Base-by-base conservation (phyloP, 2,113 vertebrate genomes). In the Gobio gobio region DNA sequence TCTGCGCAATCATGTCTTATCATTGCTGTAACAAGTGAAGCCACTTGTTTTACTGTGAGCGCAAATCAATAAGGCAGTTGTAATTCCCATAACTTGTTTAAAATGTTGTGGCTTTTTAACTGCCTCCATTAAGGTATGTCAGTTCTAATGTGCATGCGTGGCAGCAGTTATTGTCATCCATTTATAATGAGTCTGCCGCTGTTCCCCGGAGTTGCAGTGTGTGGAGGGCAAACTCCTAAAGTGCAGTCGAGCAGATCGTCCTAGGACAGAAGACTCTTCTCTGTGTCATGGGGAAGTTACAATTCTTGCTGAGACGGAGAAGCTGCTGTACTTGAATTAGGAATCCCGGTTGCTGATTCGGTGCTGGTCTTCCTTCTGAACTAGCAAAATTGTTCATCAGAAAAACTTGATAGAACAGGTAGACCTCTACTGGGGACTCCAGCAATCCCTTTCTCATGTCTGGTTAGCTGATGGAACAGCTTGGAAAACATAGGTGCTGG, bases 151-250 rank as follows among this genome's bases (percentile, higher is more conserved):
- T 80, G 85, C 85, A 89, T 89, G 83, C 3, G 68, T 92, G 87
- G 88, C 89, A 82, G 85, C 70, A 49, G 88, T 79, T 82, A 64
- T 10, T 72, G 83, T 93, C 89, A 88, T 93, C 92, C 88, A 92
- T 92, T 92, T 92, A 82, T 92, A 92, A 94, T 91, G 88, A 91
- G 88, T 85, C 43, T 61, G 90, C 88, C 88, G 90, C 88, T 88
- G 88, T 84, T 93, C 90, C 92, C 89, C 59, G 79, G 91, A 92
- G 90, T 85, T 87, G 4, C 45, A 33, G 20, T 22, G 29, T 0
- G 26, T n/a, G 20, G 58, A 76, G 72, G 64, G 61, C 43, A 43
- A 76, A 76, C 13, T 43, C 22, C 10, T 74, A 59, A 68, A 77
- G n/a, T 43, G 83, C 29, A 68, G 20, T 33, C 78, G 68, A 10